Conservation (phyloP, 2,888 invertebrate species). For the Euclidia mi region DNA sequence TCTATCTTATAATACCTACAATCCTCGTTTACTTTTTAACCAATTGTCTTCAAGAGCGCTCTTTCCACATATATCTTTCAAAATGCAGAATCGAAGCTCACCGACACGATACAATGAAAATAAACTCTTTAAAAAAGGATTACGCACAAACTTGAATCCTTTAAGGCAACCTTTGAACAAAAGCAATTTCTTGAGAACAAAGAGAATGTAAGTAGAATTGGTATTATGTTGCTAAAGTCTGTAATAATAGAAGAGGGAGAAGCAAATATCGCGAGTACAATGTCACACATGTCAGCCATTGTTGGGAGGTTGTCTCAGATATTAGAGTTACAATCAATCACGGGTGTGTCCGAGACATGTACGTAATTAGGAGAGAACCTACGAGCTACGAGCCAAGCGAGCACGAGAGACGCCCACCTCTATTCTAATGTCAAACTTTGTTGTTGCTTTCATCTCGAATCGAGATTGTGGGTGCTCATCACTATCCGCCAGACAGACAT, state of each 20-base stretch:
- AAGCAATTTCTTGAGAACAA: conserved; percentile 55
- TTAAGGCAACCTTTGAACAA: conserved; percentile 43
- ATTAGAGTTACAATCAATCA: conserved; percentile 88
- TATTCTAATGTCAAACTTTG: conserved; percentile 57
- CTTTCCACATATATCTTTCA: not conserved
- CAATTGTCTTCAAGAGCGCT: too few relatives aligned
- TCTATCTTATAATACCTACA: too few relatives aligned
- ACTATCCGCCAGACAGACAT: not conserved
- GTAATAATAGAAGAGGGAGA: conserved; percentile 50
- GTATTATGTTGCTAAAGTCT: conserved; percentile 50
- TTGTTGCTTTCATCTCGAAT: conserved; percentile 24
- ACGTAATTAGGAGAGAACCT: conserved; percentile 83
- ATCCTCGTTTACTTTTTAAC: too few relatives aligned
- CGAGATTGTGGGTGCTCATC: conserved; percentile 23
- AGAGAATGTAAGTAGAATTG: conserved; percentile 46
- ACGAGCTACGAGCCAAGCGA: conserved; percentile 66
- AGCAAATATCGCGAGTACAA: conserved; percentile 66
- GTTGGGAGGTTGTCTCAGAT: conserved; percentile 80
- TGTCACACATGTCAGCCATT: conserved; percentile 78
- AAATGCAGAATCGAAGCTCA: conserved; percentile 12
- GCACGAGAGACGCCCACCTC: conserved; percentile 38
- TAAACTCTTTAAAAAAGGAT: conserved; percentile 35
- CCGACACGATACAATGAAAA: conserved; percentile 29
- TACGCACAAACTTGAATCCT: conserved; percentile 35
- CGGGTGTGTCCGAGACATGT: conserved; percentile 83